phyloP scores from a whole-genome alignment of 2,113 vertebrate species.

The Etheostoma cragini region DNA sequence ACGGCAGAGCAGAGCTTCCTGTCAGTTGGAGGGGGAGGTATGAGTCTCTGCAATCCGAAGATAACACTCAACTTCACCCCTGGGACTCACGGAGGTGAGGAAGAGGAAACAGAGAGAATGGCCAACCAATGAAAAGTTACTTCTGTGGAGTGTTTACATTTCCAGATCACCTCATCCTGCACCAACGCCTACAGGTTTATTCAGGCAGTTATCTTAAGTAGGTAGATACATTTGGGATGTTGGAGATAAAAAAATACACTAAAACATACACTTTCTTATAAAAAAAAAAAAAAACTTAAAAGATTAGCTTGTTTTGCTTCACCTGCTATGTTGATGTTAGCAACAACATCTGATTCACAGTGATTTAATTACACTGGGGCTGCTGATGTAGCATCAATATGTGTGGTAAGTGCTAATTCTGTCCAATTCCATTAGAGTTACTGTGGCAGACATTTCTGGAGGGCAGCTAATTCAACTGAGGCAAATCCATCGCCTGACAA shows the following conservation, averaged over 20 bases:
- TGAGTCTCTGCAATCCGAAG: slow-evolving; percentile 69
- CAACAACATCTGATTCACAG: slow-evolving; percentile 20
- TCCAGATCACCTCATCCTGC: slow-evolving; percentile 45
- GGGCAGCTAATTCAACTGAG: slow-evolving; percentile 43
- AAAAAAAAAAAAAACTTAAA: slow-evolving; percentile 9
- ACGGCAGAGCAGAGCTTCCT: slow-evolving; percentile 66
- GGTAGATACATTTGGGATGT: neutral
- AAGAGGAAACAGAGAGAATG: slow-evolving; percentile 70
- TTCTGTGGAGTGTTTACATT: slow-evolving; percentile 44
- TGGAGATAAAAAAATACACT: neutral
- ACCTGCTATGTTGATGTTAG: neutral
- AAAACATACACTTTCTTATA: neutral
- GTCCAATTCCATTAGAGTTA: slow-evolving; percentile 59
- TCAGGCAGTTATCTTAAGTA: slow-evolving; percentile 14
- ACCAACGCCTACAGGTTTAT: neutral
- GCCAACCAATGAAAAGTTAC: slow-evolving; percentile 33
- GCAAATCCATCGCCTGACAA: slow-evolving; percentile 58
- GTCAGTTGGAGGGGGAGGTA: slow-evolving; percentile 47
- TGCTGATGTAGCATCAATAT: slow-evolving; percentile 44
- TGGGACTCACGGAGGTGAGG: slow-evolving; percentile 48
- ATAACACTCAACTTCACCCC: slow-evolving; percentile 72
- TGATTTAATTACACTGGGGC: slow-evolving; percentile 42
- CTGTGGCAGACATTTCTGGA: slow-evolving; percentile 52
- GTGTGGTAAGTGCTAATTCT: slow-evolving; percentile 41
- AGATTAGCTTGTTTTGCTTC: slow-evolving; percentile 14